phyloP scores from a whole-genome alignment of 2,113 vertebrate species.

The Bungarus multicinctus region DNA sequence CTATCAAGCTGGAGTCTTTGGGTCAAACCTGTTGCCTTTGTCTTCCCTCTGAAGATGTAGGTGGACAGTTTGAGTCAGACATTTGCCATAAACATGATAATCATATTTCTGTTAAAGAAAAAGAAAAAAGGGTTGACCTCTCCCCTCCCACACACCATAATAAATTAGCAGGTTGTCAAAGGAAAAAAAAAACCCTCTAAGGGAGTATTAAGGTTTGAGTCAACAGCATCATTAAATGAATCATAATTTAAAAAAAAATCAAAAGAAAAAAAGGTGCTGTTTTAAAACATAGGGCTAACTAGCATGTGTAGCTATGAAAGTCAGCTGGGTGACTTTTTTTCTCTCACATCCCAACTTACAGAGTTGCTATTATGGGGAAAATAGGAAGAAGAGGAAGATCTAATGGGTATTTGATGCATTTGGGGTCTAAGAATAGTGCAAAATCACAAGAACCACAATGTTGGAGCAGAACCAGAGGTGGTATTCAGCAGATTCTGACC shows the following conservation, averaged over 20 bases:
- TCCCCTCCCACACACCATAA: neutral
- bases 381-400: neutral
- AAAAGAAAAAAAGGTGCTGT: neutral
- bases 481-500: too few species aligned
- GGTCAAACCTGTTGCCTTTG: neutral
- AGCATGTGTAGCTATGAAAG: constrained; percentile 17
- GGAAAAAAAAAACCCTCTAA: neutral
- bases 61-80: neutral
- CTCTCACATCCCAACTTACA: neutral
- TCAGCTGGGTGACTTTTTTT: neutral
- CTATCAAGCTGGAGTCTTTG: neutral
- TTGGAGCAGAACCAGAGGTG: neutral
- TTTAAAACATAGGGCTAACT: neutral
- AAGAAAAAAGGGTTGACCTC: neutral
- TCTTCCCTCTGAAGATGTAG: neutral
- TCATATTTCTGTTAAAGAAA: neutral
- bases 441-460: neutral
- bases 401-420: neutral
- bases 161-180: neutral
- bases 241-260: neutral
- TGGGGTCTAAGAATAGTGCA: neutral
- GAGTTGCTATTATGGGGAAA: neutral
- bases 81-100: neutral
- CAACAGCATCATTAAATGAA: constrained; percentile 5
- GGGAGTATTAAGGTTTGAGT: neutral